These are phyloP conservation scores for Brachyptera putata DNA, from an alignment of 2,888 invertebrate species.

Conservation along the genomic window DNA sequence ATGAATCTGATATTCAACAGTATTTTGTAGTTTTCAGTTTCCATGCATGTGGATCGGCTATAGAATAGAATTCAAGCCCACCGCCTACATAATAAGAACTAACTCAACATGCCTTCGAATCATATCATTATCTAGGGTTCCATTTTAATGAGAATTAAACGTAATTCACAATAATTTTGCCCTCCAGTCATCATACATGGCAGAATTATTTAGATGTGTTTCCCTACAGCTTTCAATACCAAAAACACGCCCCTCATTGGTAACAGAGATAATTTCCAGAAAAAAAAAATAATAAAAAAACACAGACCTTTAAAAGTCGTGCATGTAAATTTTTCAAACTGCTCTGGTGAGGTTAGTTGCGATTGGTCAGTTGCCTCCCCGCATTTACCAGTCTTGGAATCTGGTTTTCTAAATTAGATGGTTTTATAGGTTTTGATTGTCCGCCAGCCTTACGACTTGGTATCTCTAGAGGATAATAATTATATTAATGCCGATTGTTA, in stretches of 20 bases:
- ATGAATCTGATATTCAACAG: too few species aligned
- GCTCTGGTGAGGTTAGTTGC: conserved; percentile 20
- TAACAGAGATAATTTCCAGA: conserved; percentile 13
- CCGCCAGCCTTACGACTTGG: conserved; percentile 13
- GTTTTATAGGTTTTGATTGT: conserved; percentile 24
- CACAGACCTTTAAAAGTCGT: conserved; percentile 10
- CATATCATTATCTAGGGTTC: too few species aligned
- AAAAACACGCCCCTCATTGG: conserved; percentile 9
- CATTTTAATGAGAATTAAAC: not conserved
- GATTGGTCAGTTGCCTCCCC: conserved; percentile 28
- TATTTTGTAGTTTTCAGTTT: too few species aligned
- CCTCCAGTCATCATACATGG: not conserved
- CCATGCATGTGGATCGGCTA: too few species aligned
- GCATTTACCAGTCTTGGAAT: conserved; percentile 28
- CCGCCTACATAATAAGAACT: too few species aligned
- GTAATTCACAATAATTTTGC: conserved; percentile 17
- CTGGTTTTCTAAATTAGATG: conserved; percentile 31
- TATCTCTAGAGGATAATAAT: conserved; percentile 21
- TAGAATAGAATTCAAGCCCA: too few species aligned
- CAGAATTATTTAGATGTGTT: conserved; percentile 19
- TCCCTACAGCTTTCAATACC: conserved; percentile 16
- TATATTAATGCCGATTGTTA: conserved; percentile 31
- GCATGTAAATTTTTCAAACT: conserved; percentile 28
- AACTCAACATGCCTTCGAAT: too few species aligned
- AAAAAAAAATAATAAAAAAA: conserved; percentile 15